Base-by-base conservation (phyloP, 2,888 invertebrate species). In the Hesperia comma region DNA sequence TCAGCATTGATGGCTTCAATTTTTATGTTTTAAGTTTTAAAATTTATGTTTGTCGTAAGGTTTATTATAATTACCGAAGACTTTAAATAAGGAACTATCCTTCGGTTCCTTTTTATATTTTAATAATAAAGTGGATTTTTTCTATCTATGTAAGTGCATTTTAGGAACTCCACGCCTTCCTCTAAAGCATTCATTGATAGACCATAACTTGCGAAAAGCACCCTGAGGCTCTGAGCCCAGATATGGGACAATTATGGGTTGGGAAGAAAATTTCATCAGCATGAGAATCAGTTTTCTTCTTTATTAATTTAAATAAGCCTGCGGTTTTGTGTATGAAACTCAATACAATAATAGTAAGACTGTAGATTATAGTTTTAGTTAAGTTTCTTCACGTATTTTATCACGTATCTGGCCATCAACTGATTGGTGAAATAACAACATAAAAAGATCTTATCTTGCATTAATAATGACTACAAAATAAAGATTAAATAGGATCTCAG, bases 391-490 rank as follows among this genome's bases (percentile, higher is more conserved):
- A 32, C 43, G n/a, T 6, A n/a, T 14, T 41, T 57, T 21, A 41
- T n/a, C n/a, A n/a, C n/a, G n/a, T n/a, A 41, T n/a, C 40, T 12
- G 40, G 19, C 10, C 19, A 40, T 40, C 55, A 19, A 7, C 37
- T 57, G 19, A 37, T 19, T 33, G 6, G n/a, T 53, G 14, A 43
- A 33, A 37, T 37, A 55, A 41, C 53, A 6, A 1, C 10, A 33
- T 55, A 43, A 54, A 41, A n/a, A 14, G 62, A 55, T 55, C 15
- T 62, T 62, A 62, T 55, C 54, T 32, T 54, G 54, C 32, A 43
- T 43, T 60, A 33, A 49, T 62, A 55, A 55, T 43, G 17, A 62
- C 43, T 54, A 54, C 54, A 55, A 63, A 63, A 63, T 63, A 55
- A 55, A 33, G 62, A 55, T 43, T 33, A 55, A 63, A 54, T 21